Conservation (phyloP, 2,797 vertebrate species). For the Cygnus olor region DNA sequence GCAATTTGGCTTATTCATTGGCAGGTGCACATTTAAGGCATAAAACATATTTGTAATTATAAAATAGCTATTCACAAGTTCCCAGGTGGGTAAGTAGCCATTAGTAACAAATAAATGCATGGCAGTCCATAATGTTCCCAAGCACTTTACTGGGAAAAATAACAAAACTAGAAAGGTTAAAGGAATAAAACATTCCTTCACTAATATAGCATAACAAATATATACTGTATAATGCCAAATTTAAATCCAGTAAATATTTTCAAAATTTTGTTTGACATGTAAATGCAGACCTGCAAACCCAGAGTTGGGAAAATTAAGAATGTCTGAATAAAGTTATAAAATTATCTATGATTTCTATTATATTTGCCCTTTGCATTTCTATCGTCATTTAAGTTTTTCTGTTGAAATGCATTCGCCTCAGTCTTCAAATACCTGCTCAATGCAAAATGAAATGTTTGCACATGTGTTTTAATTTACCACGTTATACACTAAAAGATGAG, state of each 20-base stretch:
- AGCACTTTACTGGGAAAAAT: neutral
- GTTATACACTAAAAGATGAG: neutral
- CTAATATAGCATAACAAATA: neutral
- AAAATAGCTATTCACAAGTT: constrained; percentile 60
- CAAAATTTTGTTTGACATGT: neutral
- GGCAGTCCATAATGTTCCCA: constrained; percentile 20
- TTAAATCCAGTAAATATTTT: neutral
- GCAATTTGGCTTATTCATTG: constrained; percentile 69
- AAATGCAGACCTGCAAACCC: neutral
- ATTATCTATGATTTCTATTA: neutral
- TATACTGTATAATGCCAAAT: neutral
- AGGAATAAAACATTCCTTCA: neutral
- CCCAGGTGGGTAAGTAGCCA: constrained; percentile 40
- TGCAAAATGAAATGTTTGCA: neutral
- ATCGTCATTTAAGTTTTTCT: neutral
- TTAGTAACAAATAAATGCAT: constrained; percentile 54
- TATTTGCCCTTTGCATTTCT: neutral
- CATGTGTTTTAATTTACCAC: neutral
- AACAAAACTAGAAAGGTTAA: neutral
- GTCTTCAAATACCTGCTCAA: neutral
- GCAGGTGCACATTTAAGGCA: constrained; percentile 67
- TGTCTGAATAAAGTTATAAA: neutral
- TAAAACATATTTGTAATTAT: constrained; percentile 72
- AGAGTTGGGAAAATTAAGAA: neutral
- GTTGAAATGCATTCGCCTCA: neutral